phyloP scores from a whole-genome alignment of 2,797 vertebrate genomes.

The Simalia tracyae region DNA sequence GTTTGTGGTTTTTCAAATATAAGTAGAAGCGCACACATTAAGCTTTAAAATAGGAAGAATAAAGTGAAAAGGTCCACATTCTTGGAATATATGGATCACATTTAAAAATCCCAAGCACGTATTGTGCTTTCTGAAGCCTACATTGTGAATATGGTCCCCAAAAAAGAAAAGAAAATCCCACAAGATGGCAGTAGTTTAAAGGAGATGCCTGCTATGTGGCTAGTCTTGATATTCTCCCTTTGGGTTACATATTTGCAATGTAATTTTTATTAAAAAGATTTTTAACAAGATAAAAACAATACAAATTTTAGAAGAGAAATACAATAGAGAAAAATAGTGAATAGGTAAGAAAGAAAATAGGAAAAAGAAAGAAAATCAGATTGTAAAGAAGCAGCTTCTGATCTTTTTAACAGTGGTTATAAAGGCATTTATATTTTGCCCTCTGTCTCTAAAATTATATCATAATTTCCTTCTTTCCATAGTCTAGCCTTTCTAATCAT shows the following conservation, averaged over 20 bases:
- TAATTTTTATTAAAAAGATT: neutral
- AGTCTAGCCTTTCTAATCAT: neutral
- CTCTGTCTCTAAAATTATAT: neutral
- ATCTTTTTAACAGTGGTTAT: neutral
- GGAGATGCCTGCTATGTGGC: neutral
- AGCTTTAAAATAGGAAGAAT: neutral
- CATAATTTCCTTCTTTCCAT: neutral
- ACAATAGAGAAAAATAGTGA: neutral
- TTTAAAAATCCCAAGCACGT: neutral
- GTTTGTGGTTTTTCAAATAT: neutral
- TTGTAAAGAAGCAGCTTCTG: neutral
- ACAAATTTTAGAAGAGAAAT: neutral
- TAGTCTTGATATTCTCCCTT: neutral
- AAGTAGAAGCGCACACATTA: neutral
- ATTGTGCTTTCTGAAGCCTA: neutral
- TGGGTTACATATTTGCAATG: neutral
- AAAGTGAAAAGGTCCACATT: neutral
- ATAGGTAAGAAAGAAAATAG: neutral
- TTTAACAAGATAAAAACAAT: neutral
- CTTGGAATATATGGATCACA: neutral
- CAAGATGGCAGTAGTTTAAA: slow-evolving; percentile 57
- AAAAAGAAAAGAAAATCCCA: slow-evolving; percentile 23
- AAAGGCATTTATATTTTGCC: neutral
- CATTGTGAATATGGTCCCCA: neutral
- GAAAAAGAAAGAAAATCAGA: neutral